Evolutionary conservation across 2,888 invertebrate species (phyloP), one percentile per base, ranked within the genome.

Genomic region (Pegoplata infirma): DNA sequence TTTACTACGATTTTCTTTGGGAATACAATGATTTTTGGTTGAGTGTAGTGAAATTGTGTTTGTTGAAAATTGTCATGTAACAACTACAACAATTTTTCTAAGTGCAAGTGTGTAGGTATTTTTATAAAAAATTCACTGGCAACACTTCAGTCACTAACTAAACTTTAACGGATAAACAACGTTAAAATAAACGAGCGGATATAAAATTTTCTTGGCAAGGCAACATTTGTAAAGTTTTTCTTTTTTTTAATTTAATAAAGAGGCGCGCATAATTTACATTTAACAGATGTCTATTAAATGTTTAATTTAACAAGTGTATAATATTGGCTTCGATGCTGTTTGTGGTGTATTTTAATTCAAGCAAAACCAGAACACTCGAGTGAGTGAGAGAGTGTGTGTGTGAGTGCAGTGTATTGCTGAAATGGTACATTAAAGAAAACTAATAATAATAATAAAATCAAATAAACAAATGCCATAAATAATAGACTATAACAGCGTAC

Each of bases 101-200:
- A n/a, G n/a, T n/a, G n/a, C n/a, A n/a, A n/a, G n/a, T n/a, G n/a
- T n/a, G n/a, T n/a, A n/a, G n/a, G n/a, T n/a, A n/a, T n/a, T n/a
- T n/a, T n/a, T n/a, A n/a, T n/a, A n/a, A n/a, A n/a, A n/a, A n/a
- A n/a, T n/a, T n/a, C n/a, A n/a, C 61, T 58, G 75, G 75, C 32
- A 63, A 3, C 68, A 21, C 17, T 67, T 75, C 49, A 80, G 79
- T 79, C 75, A 32, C 49, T 46, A 51, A 49, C 66, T 28, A 67
- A 76, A 76, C 67, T 63, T 73, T 61, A 68, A 63, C 66, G 71
- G 44, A 56, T 63, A 16, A 56, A 77, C 76, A 67, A 55, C 64
- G n/a, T n/a, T n/a, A n/a, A n/a, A 17, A 32, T 19, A 44, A 53
- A 23, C 32, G 25, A 36, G 68, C 59, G 74, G 68, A n/a, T 58